Base-by-base conservation (phyloP, 2,888 invertebrate genomes). In the Drosophila mulleri region DNA sequence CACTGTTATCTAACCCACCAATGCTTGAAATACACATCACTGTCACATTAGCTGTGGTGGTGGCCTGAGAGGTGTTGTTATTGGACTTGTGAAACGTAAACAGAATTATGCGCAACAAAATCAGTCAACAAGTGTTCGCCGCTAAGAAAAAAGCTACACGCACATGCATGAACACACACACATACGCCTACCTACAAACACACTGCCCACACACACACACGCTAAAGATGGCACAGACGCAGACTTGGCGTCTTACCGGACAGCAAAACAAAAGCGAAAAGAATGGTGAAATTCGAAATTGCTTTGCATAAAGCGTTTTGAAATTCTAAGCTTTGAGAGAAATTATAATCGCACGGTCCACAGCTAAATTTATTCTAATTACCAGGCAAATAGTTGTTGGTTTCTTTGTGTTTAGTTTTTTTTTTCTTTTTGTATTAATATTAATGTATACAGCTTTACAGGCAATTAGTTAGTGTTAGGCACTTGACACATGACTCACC, bases 261-360 rank as follows among this genome's bases (percentile, higher is more conserved):
- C 41, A 26, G 41, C 52, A 75, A 68, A 65, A 72, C 72, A 70
- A 66, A 58, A 63, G 47, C 53, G 53, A 16, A 61, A 60, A 80
- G 64, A 82, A 89, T 89, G 75, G 88, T 85, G 85, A 85, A 89
- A 85, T 85, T 87, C 82, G 32, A 68, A 63, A 70, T 61, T 54
- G 29, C 26, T 58, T 69, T 56, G 53, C 59, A 35, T 60, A 4
- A 64, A 64, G 42, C 53, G 20, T 18, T 5, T 45, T 3, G 42
- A 39, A 18, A 35, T 9, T 11, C 8, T 29, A 29, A 14, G 4
- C 54, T 18, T 23, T 16, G 52, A 14, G 37, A 16, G 37, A 37
- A 53, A 37, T 37, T 16, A 16, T 20, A 37, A 16, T 37, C 9
- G 23, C 37, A 53, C 20, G 16, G 3, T 16, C 23, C 20, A 37